Percentiles rank a stretch among this genome's conserved stretches.
Conservation (phyloP, 2,113 vertebrate genomes). For the Cryptomyrus ogoouensis region DNA sequence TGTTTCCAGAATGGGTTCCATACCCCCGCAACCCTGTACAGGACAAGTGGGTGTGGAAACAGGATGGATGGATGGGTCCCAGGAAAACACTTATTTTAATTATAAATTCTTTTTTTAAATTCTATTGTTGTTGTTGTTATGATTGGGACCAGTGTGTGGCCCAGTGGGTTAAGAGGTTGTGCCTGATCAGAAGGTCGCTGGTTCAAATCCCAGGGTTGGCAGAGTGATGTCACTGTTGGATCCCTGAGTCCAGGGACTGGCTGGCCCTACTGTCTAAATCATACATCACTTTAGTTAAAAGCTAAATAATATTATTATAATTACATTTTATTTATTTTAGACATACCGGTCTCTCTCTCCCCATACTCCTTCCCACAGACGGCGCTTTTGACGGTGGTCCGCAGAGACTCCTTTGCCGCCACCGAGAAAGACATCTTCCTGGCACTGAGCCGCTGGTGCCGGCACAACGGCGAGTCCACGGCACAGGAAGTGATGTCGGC, state of each 20-base stretch:
- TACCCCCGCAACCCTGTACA: no score
- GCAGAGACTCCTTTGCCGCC: conserved; percentile 88
- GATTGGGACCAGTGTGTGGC: background rate
- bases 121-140: background rate
- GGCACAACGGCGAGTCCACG: conserved; percentile 76
- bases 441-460: conserved; percentile 89
- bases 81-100: background rate
- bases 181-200: background rate
- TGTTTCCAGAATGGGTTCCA: no score
- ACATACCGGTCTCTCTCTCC: background rate
- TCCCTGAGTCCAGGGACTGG: background rate
- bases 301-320: background rate
- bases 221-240: background rate
- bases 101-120: background rate
- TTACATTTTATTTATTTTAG: background rate
- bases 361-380: conserved; percentile 52
- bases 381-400: conserved; percentile 81
- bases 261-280: background rate
- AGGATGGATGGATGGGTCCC: background rate
- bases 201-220: background rate
- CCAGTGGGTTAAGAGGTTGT: background rate
- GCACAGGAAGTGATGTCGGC: conserved; percentile 84
- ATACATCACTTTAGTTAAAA: background rate
- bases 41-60: no score
- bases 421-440: conserved; percentile 94